Base-by-base conservation (phyloP, 2,888 invertebrate genomes). In the Lymantria dispar region DNA sequence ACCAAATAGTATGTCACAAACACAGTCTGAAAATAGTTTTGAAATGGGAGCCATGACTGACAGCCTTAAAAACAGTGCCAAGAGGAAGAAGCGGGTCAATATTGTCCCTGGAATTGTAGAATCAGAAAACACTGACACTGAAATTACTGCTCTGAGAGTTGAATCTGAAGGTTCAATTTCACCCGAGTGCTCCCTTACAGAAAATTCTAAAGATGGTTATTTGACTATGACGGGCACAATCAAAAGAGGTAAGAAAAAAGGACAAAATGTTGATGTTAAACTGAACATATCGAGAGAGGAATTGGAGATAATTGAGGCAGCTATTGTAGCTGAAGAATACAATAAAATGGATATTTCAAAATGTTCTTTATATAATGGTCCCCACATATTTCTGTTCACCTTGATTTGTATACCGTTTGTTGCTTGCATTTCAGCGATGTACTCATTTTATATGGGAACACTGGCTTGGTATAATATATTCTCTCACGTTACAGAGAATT, bases 401-500 rank as follows among this genome's bases (percentile, higher is more conserved):
- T 62, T 95, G 33, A 55, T 95, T 10, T 94, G 94, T 72, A 88
- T 93, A 63, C 96, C 96, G 10, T 90, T 95, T 81, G 94, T 95
- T 13, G 90, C 93, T 31, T 63, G 93, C 38, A 84, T 94, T 52
- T 94, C 95, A 9, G 90, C 93, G 11, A 75, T 93, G 44, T 94
- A 95, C 71, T 94, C 95, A 0, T 95, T 95, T 75, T 95, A 95
- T 72, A 93, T 95, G 57, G 95, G 95, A 14, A 95, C 95, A 1
- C 81, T 95, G 67, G 94, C 95, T 44, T 96, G 95, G 95, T 95
- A 95, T 72, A 96, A 95, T 67, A 92, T 95, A 58, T 94, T 95
- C 71, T 92, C 93, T 42, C 94, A 94, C 72, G 92, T 94, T 48
- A 94, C 94, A 50, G 95, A 95, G 70, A 94, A 95, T 67, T 92